Evolutionary conservation across 2,113 vertebrate species (phyloP).

Genomic region (Pterocles gutturalis): DNA sequence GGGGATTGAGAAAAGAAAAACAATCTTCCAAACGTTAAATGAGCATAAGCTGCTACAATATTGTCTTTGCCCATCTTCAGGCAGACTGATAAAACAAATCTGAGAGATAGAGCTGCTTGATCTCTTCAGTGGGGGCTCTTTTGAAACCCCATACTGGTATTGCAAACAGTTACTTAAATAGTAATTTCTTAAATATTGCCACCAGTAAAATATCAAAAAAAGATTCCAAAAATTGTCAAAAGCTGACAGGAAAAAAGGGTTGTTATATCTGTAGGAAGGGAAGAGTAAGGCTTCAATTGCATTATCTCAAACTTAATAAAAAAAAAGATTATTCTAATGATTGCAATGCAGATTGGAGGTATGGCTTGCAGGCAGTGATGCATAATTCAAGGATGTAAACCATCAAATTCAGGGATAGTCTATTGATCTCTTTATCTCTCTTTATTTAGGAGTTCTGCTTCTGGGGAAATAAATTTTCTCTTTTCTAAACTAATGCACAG

Average conservation of each 20-base stretch:
- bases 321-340: neutral
- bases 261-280: neutral
- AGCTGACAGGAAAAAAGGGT: neutral
- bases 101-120: neutral
- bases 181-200: neutral
- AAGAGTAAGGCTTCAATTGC: neutral
- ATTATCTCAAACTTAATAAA: neutral
- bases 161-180: neutral
- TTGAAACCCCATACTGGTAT: neutral
- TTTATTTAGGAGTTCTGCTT: slow-evolving; percentile 12
- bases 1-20: neutral
- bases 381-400: slow-evolving; percentile 8
- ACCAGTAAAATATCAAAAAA: neutral
- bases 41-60: neutral
- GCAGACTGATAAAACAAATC: neutral
- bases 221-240: neutral
- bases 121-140: neutral
- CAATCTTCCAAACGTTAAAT: slow-evolving; percentile 12
- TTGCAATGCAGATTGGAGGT: neutral
- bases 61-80: neutral
- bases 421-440: neutral
- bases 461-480: neutral
- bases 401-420: neutral
- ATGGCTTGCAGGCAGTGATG: neutral
- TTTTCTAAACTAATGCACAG: neutral